Percentiles rank a stretch among this genome's conserved stretches.
These are phyloP conservation scores for Piezodorus guildinii DNA, from an alignment of 1,140 invertebrate genomes.

Conservation along the genomic window DNA sequence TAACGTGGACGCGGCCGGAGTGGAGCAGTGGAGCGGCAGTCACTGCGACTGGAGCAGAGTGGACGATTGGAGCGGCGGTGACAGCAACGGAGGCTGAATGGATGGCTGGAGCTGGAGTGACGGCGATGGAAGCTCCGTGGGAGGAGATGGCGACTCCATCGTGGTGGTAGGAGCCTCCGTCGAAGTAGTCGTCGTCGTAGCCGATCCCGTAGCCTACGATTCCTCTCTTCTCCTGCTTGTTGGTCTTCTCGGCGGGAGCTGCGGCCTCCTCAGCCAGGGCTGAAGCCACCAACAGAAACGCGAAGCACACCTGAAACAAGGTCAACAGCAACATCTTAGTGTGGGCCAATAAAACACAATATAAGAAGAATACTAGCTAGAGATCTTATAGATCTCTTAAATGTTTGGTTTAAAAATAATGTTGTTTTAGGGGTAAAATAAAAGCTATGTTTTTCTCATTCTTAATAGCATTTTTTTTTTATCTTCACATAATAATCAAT, in stretches of 20 bases:
- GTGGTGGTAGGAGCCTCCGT: not conserved
- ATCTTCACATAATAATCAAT: no score
- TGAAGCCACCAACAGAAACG: constrained; percentile 8
- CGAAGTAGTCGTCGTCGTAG: not conserved
- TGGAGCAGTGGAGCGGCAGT: not conserved
- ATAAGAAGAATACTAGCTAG: no score
- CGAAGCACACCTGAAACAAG: not conserved
- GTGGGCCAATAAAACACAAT: no score
- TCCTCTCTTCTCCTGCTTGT: constrained; percentile 11
- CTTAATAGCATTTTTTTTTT: no score
- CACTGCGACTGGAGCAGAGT: constrained; percentile 1
- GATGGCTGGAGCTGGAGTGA: not conserved
- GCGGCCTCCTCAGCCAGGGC: constrained; percentile 4
- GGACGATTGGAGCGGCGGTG: not conserved
- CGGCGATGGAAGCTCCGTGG: not conserved
- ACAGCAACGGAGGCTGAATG: not conserved
- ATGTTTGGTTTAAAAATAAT: no score
- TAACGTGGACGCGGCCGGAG: not conserved
- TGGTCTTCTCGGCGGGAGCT: constrained; percentile 12
- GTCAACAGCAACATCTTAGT: no score
- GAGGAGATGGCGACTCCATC: not conserved
- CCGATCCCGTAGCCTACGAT: not conserved
- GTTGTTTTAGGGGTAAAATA: no score
- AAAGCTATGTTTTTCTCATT: no score
- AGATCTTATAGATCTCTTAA: no score